Evolutionary conservation across 2,888 invertebrate species (phyloP).

Genomic region (Sinohyriopsis cumingii): DNA sequence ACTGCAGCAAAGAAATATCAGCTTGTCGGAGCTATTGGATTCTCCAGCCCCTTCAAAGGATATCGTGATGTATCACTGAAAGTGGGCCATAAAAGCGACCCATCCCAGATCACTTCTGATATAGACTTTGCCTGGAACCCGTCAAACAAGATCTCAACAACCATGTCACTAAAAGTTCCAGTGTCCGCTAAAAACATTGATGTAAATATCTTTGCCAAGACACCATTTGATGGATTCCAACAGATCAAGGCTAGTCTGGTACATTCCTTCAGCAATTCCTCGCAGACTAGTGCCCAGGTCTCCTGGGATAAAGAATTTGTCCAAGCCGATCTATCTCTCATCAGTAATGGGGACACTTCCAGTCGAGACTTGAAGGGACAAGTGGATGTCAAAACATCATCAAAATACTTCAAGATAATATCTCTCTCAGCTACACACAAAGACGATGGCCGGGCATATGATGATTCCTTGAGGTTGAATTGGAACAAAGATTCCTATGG

Average conservation of each 20-base stretch:
- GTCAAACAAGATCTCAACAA: slow-evolving; percentile 37
- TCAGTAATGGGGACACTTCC: slow-evolving; percentile 28
- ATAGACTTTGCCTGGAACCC: slow-evolving; percentile 43
- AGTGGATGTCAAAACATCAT: slow-evolving; percentile 43
- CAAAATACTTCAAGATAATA: slow-evolving; percentile 21
- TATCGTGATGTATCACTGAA: slow-evolving; percentile 21
- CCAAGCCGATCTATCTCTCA: slow-evolving; percentile 33
- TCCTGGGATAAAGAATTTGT: slow-evolving; percentile 33
- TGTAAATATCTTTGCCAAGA: slow-evolving; percentile 32
- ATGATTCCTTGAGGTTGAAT: slow-evolving; percentile 17
- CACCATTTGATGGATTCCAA: slow-evolving; percentile 46
- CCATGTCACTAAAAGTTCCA: slow-evolving; percentile 45
- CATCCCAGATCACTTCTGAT: slow-evolving; percentile 26
- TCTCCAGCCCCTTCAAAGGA: slow-evolving; percentile 33
- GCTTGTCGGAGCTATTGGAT: slow-evolving; percentile 25
- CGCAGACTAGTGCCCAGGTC: slow-evolving; percentile 34
- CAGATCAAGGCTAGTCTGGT: slow-evolving; percentile 28
- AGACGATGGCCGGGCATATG: slow-evolving; percentile 28
- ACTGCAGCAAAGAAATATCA: slow-evolving; percentile 20
- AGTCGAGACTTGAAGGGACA: slow-evolving; percentile 37
- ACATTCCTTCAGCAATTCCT: slow-evolving; percentile 29
- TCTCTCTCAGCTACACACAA: slow-evolving; percentile 29
- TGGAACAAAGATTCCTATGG: slow-evolving; percentile 32
- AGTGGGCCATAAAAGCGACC: slow-evolving; percentile 28
- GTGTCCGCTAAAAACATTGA: slow-evolving; percentile 34